phyloP scores from a whole-genome alignment of 2,888 invertebrate genomes.

The Eupithecia insigniata region DNA sequence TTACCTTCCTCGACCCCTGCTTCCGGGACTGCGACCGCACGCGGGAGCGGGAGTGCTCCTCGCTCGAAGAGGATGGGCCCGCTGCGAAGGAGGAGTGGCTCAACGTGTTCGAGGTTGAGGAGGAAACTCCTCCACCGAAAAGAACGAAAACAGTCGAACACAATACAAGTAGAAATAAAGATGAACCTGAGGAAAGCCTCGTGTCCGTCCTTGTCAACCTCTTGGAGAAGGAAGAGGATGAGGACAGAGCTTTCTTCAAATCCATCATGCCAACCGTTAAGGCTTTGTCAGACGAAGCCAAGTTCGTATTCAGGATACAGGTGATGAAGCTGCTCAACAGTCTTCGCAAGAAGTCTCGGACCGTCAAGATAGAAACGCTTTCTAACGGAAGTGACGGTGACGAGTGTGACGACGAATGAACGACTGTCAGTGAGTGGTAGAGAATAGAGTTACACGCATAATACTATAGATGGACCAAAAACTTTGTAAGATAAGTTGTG shows the following conservation, averaged over 20 bases:
- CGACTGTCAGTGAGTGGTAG: not conserved
- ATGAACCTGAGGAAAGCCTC: constrained; percentile 50
- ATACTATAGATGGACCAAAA: not conserved
- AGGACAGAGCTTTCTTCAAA: constrained; percentile 70
- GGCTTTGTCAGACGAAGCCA: constrained; percentile 58
- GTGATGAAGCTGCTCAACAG: constrained; percentile 63
- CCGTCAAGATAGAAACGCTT: not conserved
- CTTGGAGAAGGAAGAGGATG: constrained; percentile 69
- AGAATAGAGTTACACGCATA: not conserved
- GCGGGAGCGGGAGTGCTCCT: not conserved
- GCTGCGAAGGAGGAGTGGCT: constrained; percentile 57
- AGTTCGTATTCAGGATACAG: constrained; percentile 66
- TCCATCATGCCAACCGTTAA: constrained; percentile 69
- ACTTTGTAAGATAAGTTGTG: not conserved
- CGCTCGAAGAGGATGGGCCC: not conserved
- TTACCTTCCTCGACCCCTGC: constrained; percentile 54
- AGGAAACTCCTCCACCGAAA: constrained; percentile 35
- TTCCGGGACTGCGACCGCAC: constrained; percentile 6
- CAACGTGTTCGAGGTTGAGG: constrained; percentile 58
- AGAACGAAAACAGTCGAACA: constrained; percentile 36
- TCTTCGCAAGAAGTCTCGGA: not conserved
- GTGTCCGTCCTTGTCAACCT: constrained; percentile 59
- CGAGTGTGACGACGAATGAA: not conserved
- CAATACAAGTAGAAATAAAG: constrained; percentile 38
- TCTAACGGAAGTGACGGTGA: not conserved